phyloP scores from a whole-genome alignment of 2,888 invertebrate genomes.

The Andrena hattorfiana region DNA sequence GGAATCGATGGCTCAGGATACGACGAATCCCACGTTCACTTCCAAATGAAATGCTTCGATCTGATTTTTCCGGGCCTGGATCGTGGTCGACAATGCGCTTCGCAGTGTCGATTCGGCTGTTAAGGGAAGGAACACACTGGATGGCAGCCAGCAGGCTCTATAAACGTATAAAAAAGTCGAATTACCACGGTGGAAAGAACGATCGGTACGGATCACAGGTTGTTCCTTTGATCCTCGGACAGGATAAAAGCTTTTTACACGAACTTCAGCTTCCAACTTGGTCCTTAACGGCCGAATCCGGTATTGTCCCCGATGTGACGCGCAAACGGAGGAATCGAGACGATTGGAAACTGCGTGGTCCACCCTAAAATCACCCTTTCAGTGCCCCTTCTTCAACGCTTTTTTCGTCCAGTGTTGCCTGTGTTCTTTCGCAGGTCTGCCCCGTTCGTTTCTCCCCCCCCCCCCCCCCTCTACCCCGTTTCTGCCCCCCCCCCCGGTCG shows the following conservation, averaged over 20 bases:
- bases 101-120: neutral
- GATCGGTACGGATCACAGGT: constrained; percentile 16
- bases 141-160: constrained; percentile 40
- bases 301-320: neutral
- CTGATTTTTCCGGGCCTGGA: neutral
- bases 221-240: constrained; percentile 20
- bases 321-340: constrained; percentile 43
- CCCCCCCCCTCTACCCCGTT: neutral
- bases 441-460: neutral
- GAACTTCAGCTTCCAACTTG: neutral
- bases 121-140: constrained; percentile 3
- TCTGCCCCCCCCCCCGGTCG: neutral
- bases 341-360: constrained; percentile 3
- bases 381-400: constrained; percentile 29
- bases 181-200: constrained; percentile 42
- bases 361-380: neutral
- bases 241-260: constrained; percentile 2
- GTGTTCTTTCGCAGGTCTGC: constrained; percentile 25
- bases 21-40: neutral
- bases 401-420: constrained; percentile 5
- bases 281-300: constrained; percentile 15
- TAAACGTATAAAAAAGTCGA: constrained; percentile 70
- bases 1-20: neutral
- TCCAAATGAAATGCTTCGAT: neutral
- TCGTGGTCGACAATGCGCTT: neutral